Evolutionary conservation across 2,888 invertebrate species (phyloP).

Genomic region (Lomographa bimaculata): DNA sequence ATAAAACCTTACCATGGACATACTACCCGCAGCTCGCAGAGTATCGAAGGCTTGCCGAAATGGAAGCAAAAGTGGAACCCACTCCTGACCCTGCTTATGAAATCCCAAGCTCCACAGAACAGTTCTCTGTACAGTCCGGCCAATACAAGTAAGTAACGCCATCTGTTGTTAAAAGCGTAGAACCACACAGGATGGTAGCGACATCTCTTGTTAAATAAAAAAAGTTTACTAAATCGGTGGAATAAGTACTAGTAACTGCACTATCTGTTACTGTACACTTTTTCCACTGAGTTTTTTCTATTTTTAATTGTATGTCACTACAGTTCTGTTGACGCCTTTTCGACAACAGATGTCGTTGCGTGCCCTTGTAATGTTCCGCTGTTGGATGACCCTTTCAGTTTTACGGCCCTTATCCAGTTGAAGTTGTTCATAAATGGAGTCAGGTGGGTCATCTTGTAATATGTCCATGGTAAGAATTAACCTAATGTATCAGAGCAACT

Average conservation of each 20-base stretch:
- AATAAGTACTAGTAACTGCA: conserved; percentile 2
- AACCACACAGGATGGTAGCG: conserved; percentile 28
- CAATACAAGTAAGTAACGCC: conserved; percentile 32
- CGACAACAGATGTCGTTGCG: conserved; percentile 36
- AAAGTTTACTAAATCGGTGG: conserved; percentile 12
- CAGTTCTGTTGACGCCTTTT: conserved; percentile 28
- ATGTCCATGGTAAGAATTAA: conserved; percentile 18
- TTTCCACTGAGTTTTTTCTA: conserved; percentile 5
- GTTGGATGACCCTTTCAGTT: conserved; percentile 6
- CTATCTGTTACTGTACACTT: not conserved
- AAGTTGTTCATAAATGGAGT: conserved; percentile 9
- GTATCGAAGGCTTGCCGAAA: conserved; percentile 18
- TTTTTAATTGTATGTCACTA: conserved; percentile 28
- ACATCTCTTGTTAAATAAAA: conserved; percentile 29
- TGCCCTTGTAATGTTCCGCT: conserved; percentile 8
- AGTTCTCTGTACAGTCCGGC: conserved; percentile 18
- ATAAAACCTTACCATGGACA: conserved; percentile 15
- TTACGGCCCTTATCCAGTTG: not conserved
- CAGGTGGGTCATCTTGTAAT: conserved; percentile 20
- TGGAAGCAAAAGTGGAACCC: conserved; percentile 16
- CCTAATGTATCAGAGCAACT: not conserved
- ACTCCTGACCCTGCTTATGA: conserved; percentile 21
- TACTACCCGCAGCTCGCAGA: conserved; percentile 19
- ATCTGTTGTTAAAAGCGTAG: conserved; percentile 32
- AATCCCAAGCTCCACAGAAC: conserved; percentile 26